Evolutionary conservation across 2,113 vertebrate genomes (phyloP).

Genomic region (Oxyura jamaicensis): DNA sequence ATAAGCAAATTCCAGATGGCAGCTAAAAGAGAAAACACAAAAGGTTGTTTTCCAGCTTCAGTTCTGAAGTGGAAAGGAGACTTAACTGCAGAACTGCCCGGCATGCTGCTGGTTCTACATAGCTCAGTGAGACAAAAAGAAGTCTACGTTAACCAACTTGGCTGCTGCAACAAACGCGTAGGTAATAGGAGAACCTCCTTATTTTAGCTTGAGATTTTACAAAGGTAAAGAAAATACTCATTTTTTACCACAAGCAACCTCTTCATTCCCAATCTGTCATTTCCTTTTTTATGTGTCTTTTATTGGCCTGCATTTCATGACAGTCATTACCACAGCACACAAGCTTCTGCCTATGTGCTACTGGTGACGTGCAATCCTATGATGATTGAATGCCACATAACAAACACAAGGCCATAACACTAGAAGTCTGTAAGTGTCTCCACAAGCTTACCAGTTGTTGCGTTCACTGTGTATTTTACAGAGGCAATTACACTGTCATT

Average conservation of each 20-base stretch:
- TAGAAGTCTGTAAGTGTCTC: background rate
- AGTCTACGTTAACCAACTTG: background rate
- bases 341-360: background rate
- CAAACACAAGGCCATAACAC: background rate
- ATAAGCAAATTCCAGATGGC: background rate
- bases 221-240: background rate
- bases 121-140: background rate
- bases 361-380: background rate
- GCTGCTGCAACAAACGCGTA: background rate
- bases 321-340: conserved; percentile 2
- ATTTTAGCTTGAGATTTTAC: background rate
- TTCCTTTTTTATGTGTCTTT: conserved; percentile 13
- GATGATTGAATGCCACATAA: background rate
- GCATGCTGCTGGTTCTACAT: background rate
- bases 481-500: conserved; percentile 60
- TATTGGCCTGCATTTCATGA: conserved; percentile 4
- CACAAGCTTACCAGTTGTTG: conserved; percentile 59
- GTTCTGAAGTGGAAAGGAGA: background rate
- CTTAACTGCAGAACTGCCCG: background rate
- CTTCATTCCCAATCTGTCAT: background rate
- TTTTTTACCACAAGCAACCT: background rate
- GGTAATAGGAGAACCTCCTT: background rate
- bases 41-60: background rate
- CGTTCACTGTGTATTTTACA: conserved; percentile 70
- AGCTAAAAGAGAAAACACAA: background rate